Conservation (phyloP, 2,888 invertebrate genomes). For the Drosophila siamana region DNA sequence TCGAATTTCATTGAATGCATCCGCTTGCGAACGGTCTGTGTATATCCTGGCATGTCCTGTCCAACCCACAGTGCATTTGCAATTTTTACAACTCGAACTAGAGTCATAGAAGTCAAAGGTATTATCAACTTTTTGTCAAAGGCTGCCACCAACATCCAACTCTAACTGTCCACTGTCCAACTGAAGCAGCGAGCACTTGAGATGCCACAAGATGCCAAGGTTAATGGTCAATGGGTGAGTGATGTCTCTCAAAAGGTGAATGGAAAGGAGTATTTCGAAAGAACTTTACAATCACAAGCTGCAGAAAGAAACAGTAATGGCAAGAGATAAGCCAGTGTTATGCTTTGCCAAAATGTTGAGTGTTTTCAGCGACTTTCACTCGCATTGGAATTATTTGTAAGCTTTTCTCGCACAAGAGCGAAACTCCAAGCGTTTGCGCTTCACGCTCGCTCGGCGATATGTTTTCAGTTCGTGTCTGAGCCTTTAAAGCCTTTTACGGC, state of each 20-base stretch:
- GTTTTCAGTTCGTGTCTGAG: conserved; percentile 20
- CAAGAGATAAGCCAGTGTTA: too few species aligned
- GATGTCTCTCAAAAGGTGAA: not conserved
- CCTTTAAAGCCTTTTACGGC: conserved; percentile 42
- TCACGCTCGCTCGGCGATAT: not conserved
- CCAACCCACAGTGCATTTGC: conserved; percentile 1
- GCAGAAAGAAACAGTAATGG: too few species aligned
- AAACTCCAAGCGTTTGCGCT: too few species aligned
- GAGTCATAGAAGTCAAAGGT: conserved; percentile 19
- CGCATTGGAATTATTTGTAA: too few species aligned
- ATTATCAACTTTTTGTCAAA: conserved; percentile 35
- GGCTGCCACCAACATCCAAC: not conserved
- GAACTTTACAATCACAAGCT: too few species aligned
- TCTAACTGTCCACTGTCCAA: conserved; percentile 1
- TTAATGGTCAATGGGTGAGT: not conserved
- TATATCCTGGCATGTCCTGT: not conserved
- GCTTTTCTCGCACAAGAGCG: too few species aligned
- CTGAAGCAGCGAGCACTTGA: conserved; percentile 7
- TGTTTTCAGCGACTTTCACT: too few species aligned
- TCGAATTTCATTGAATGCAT: conserved; percentile 44
- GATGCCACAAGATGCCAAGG: not conserved
- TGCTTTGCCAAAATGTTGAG: too few species aligned
- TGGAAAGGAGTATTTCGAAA: too few species aligned
- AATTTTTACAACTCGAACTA: conserved; percentile 18
- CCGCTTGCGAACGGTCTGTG: conserved; percentile 12